These are phyloP conservation scores for Mesochorus sp. DNA, from an alignment of 2,888 invertebrate genomes.

Conservation along the genomic window DNA sequence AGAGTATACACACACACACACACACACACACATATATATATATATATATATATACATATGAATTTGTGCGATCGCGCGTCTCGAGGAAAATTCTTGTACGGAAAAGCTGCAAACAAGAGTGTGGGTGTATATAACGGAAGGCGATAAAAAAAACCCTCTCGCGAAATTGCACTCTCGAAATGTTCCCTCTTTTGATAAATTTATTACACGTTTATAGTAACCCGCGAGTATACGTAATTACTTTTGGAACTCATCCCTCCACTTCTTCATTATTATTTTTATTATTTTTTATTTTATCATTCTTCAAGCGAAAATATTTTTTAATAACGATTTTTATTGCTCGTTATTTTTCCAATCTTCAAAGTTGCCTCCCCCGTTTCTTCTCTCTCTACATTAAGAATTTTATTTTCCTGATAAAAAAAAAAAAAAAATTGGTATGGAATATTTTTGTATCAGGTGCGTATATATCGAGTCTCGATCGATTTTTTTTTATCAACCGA, in stretches of 20 bases:
- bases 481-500: no score
- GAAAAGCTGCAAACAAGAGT: constrained; percentile 29
- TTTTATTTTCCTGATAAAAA: no score
- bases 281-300: neutral
- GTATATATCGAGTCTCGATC: no score
- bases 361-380: no score
- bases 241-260: neutral
- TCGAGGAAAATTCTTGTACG: constrained; percentile 1
- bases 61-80: neutral
- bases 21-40: neutral
- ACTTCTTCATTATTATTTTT: neutral
- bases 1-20: neutral
- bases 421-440: no score
- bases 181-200: constrained; percentile 31
- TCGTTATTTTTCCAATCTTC: no score
- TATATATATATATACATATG: neutral
- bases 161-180: constrained; percentile 40
- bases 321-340: no score
- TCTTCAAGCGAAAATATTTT: neutral
- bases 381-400: no score
- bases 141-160: constrained; percentile 3
- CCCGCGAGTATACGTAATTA: constrained; percentile 8
- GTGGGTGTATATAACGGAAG: neutral
- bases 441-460: no score
- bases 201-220: constrained; percentile 18